Conservation (phyloP, 2,888 invertebrate species). For the Eurytoma californica region DNA sequence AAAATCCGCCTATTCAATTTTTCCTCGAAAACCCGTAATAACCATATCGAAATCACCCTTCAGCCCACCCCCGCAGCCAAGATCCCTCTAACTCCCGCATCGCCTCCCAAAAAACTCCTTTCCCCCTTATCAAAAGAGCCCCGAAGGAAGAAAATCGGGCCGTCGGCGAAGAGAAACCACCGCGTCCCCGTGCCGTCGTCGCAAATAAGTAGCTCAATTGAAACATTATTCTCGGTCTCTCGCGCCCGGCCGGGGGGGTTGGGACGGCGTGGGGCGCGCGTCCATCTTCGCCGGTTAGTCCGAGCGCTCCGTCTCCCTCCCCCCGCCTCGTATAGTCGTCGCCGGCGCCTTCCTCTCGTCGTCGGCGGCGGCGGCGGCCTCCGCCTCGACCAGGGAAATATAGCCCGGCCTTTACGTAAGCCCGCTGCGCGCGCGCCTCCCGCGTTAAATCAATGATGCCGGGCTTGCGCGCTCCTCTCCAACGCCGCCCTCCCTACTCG, state of each 20-base stretch:
- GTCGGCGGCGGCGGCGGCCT: neutral
- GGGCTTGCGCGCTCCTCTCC: conserved; percentile 67
- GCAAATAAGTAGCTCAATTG: conserved; percentile 39
- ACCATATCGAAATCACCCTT: neutral
- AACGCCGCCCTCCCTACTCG: conserved; percentile 68
- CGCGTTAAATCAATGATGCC: conserved; percentile 73
- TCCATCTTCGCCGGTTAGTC: conserved; percentile 46
- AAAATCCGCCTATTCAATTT: no score
- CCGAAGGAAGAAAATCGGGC: neutral
- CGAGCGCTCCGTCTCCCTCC: neutral
- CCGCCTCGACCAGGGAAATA: conserved; percentile 43
- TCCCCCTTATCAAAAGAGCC: neutral
- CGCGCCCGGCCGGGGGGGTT: neutral
- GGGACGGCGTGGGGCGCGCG: neutral
- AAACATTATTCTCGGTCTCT: conserved; percentile 47
- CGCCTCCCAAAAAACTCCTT: neutral
- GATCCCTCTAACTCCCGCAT: neutral
- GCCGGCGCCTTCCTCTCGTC: neutral
- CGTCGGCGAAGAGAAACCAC: neutral
- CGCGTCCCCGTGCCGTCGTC: neutral
- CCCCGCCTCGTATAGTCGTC: conserved; percentile 21
- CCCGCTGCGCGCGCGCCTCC: conserved; percentile 36
- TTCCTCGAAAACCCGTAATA: no score
- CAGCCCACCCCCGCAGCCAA: neutral
- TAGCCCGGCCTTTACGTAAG: conserved; percentile 55